Evolutionary conservation across 2,888 invertebrate species (phyloP), one percentile per base, ranked within the genome.

Genomic region (Xanthorhoe spadicearia): DNA sequence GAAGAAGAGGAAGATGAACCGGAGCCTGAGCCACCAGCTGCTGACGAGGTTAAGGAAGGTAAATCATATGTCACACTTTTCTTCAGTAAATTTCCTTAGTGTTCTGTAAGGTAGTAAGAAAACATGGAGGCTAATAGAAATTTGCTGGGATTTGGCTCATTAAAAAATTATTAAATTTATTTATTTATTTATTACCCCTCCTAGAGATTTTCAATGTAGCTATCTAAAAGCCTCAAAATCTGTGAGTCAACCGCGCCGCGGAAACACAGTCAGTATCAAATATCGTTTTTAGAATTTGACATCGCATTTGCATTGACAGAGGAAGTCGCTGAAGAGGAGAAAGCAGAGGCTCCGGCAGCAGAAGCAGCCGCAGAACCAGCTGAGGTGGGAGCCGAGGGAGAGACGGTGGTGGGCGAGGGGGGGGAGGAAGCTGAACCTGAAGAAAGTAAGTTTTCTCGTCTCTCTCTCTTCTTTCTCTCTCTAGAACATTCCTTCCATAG

Each of bases 1-100:
- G 88, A 88, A 61, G 93, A 90, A 64, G 91, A 92, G 55, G 93
- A 90, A 66, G 93, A 93, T 28, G 93, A 93, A 71, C 84, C 84
- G 0, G 92, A 89, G 55, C 76, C 83, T 0, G 73, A 76, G 19
- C 74, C 82, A 1, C 67, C 82, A 0, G 77, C 77, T 7, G 79
- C 76, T 7, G 90, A 87, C 17, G 88, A 92, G 56, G 83, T 74
- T 32, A 89, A 83, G 69, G 91, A 93, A 78, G 89, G 90, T 90
- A 82, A 46, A 7, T 55, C 2, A 38, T 38, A 46, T 15, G n/a
- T n/a, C n/a, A n/a, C n/a, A n/a, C n/a, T n/a, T n/a, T n/a, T n/a
- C n/a, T n/a, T n/a, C n/a, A n/a, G n/a, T n/a, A n/a, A n/a, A n/a
- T n/a, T n/a, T n/a, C n/a, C n/a, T n/a, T n/a, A n/a, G n/a, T n/a